Evolutionary conservation across 2,888 invertebrate genomes (phyloP), one percentile per base, ranked within the genome.

Genomic region (Drosophila ezoana): DNA sequence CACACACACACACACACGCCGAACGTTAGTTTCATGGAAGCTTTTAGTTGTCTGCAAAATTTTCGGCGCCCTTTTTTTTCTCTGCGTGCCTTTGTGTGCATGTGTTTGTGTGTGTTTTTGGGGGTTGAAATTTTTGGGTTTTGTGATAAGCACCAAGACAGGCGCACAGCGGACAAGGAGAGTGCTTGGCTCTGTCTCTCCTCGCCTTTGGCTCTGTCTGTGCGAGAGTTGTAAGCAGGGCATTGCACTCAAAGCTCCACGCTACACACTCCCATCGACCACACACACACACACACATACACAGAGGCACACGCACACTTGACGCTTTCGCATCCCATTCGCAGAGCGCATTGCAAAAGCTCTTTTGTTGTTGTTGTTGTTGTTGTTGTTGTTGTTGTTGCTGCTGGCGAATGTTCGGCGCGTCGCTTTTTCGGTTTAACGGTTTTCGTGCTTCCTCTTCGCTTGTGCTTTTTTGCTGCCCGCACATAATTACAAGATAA

Each of bases 11-110:
- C 6, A 13, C 28, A 23, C 18, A 2, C 48, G 20, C 51, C 54
- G 51, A 51, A 58, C 58, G 85, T 76, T 82, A 87, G 84, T 81
- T 84, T 87, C 87, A 76, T 87, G 80, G 85, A 87, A 85, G 84
- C 84, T 85, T 85, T 85, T 85, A 82, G 87, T 87, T 85, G 87
- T 87, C 87, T 85, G 80, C 72, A 76, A 76, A 82, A 82, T 85
- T 85, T 87, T 87, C 70, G 81, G 79, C 76, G 81, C 76, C 62
- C 75, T 78, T 83, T 79, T 72, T 72, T 68, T 56, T 47, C 35
- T 56, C 23, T 48, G 28, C 40, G 32, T 23, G 18, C 16, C 43
- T 53, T n/a, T 40, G 11, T 14, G 33, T 53, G 16, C 38, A 9
- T 49, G n/a, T 52, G 40, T 44, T 40, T 44, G 18, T 23, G 20